Evolutionary conservation across 2,797 vertebrate species (phyloP).

Genomic region (Onychomys arenicola): DNA sequence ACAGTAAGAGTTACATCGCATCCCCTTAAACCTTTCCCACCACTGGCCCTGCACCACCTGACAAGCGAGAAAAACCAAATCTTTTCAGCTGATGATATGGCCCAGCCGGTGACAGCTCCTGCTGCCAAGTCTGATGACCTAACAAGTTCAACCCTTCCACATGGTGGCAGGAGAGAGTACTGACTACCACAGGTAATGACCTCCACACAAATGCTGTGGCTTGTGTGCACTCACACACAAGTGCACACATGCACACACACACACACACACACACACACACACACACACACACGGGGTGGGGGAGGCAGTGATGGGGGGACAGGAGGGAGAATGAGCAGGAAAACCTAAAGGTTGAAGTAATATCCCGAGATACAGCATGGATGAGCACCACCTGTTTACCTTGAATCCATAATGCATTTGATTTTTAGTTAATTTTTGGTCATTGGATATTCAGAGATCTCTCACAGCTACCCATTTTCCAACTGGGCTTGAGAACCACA

Average conservation of each 20-base stretch:
- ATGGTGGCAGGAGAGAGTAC: background rate
- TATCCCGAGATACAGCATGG: background rate
- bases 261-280: background rate
- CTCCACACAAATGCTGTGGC: background rate
- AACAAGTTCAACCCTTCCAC: background rate
- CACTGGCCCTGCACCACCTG: no score
- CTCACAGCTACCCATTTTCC: background rate
- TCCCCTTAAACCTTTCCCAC: background rate
- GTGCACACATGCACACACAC: rapidly evolving
- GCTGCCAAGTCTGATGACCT: background rate
- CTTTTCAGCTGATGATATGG: background rate
- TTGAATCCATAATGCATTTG: background rate
- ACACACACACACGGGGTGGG: background rate
- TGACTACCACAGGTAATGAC: background rate
- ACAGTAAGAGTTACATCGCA: background rate
- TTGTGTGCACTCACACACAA: rapidly evolving
- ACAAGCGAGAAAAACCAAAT: background rate
- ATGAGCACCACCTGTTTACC: background rate
- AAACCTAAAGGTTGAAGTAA: no score
- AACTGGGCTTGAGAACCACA: background rate
- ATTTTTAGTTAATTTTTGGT: background rate
- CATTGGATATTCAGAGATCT: background rate
- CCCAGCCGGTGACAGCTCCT: background rate
- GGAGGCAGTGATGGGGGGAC: no score
- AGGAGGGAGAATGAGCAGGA: no score